Conservation (phyloP, 2,888 invertebrate species). For the Ligdia adustata region DNA sequence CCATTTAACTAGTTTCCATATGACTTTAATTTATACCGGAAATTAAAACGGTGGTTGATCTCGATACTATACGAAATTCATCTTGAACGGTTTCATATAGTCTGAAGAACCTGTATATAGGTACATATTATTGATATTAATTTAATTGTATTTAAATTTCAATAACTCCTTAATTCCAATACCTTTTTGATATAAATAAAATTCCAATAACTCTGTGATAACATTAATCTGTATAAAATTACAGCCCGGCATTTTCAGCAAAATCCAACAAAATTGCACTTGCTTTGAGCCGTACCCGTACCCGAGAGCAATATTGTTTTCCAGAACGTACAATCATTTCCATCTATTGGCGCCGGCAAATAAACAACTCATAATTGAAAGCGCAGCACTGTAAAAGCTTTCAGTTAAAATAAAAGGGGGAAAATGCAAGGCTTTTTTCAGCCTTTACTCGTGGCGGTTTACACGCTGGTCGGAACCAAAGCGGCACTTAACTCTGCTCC, state of each 20-base stretch:
- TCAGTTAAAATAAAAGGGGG: conserved; percentile 61
- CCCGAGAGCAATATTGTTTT: conserved; percentile 1
- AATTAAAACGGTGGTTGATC: no score
- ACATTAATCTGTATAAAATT: no score
- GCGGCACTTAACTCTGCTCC: conserved; percentile 61
- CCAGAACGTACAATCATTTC: conserved; percentile 43
- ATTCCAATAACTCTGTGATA: no score
- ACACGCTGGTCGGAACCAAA: conserved; percentile 59
- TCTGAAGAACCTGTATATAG: no score
- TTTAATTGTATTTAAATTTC: no score
- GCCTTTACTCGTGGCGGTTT: conserved; percentile 48
- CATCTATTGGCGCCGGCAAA: conserved; percentile 48
- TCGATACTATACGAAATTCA: no score
- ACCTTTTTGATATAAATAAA: no score
- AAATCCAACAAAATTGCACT: background rate
- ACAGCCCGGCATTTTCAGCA: background rate
- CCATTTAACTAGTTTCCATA: no score
- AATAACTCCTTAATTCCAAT: no score
- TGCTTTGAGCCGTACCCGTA: background rate
- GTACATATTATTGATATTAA: no score
- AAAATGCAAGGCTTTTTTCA: conserved; percentile 55
- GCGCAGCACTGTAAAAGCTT: conserved; percentile 65
- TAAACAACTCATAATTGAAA: conserved; percentile 65
- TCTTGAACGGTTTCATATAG: no score
- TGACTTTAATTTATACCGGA: no score